Base-by-base conservation (phyloP, 1,140 invertebrate genomes). In the Drosophila bipectinata region DNA sequence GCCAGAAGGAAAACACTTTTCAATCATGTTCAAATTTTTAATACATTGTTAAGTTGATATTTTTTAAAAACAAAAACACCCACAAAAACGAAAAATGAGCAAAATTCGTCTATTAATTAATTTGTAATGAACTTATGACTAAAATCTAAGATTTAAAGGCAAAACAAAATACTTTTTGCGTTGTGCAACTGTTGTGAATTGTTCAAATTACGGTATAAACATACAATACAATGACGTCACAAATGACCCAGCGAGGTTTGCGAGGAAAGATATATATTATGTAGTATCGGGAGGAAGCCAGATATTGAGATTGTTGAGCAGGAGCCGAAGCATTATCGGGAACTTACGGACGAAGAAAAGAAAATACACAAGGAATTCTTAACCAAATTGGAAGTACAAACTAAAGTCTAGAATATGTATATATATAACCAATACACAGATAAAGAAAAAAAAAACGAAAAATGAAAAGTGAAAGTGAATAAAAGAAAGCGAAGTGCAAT, bases 311-410 rank as follows among this genome's bases (percentile, higher is more conserved):
- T 30, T 34, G 41, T 48, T 5, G 39, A 67, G 15, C 28, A 28
- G 54, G 18, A 72, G 55, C 61, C 41, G 41, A 44, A 18, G 7
- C n/a, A 44, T 44, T 44, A 15, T 44, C 41, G 41, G 66, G 37
- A 64, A 78, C 48, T 66, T 60, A 69, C 49, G 58, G 44, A 79
- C 47, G 73, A 69, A 60, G 78, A 72, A 72, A 87, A 51, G 59
- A 88, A 85, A 87, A 79, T 87, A 85, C 82, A 85, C 82, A 85
- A 88, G 82, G 82, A 85, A 87, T 87, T 85, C 84, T 87, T 87
- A 87, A 88, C 83, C 83, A 85, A 88, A 88, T 88, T 88, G 83
- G 83, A 88, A 88, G 83, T 88, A 88, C 83, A 88, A 88, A 88
- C 84, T 88, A 87, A 81, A 88, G 77, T 82, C 83, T 85, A 85